Base-by-base conservation (phyloP, 2,797 vertebrate genomes). In the Enteromius treurensis region DNA sequence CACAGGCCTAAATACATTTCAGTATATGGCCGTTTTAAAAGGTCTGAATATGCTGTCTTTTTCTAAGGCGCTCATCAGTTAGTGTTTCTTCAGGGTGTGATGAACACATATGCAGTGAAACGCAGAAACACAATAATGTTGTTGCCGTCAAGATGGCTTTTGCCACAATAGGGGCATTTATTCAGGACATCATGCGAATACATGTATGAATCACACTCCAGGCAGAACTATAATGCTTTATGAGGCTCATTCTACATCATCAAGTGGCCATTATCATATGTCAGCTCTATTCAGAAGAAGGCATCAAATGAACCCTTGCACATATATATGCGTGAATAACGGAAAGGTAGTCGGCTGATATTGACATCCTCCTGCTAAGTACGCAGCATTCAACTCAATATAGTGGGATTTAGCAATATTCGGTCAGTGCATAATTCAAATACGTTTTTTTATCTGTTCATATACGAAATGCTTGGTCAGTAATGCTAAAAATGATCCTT, bases 181-280 rank as follows among this genome's bases (percentile, higher is more conserved):
- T 47, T 77, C 32, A 53, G 17, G 67, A 5, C 55, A 32, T 79
- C 81, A 40, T 29, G 42, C n/a, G 58, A 55, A 71, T 29, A 45
- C 55, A 79, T 49, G 60, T 70, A 70, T 49, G n/a, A 74, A 80
- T 82, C 29, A 34, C 68, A 37, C 42, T 10, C 23, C 5, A 45
- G 58, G 58, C 0, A 21, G 42, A 51, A 49, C 42, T 21, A 1
- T 51, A 75, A 75, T 67, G 71, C 71, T 75, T 67, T 65, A 29
- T 53, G 45, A 55, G 80, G 80, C 60, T 82, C 70, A 74, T 82
- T 67, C 15, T 14, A 42, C 62, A 82, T 55, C 47, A 76, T 82
- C 71, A 68, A 68, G 34, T 10, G 15, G n/a, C 62, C 45, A 76
- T 82, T 67, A 68, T 53, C 34, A 21, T 67, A 55, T 29, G 47